These are phyloP conservation scores for Synergus japonicus DNA, from an alignment of 2,888 invertebrate species.

Conservation along the genomic window DNA sequence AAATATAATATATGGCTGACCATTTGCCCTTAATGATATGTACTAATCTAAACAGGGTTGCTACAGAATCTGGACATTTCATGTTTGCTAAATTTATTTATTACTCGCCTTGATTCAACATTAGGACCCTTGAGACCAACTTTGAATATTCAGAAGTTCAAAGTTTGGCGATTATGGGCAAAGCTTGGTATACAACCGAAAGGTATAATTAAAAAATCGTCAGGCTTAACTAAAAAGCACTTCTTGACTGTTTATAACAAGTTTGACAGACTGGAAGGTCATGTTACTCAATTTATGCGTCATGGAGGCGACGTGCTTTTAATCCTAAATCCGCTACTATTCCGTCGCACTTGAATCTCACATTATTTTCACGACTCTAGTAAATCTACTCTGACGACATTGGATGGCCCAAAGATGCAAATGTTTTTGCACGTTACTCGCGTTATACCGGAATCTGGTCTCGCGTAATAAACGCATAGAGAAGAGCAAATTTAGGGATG, in stretches of 20 bases:
- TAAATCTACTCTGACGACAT: conserved; percentile 29
- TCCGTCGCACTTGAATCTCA: conserved; percentile 1
- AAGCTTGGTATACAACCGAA: neutral
- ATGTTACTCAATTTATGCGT: conserved; percentile 32
- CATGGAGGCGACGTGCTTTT: conserved; percentile 33
- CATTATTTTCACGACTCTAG: conserved; percentile 19
- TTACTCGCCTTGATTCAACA: too few relatives aligned
- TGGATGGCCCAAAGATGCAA: conserved; percentile 21
- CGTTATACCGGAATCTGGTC: neutral
- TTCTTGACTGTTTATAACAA: conserved; percentile 23
- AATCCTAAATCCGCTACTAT: conserved; percentile 4
- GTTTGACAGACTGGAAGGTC: conserved; percentile 26
- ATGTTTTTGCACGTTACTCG: conserved; percentile 15
- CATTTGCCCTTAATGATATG: too few relatives aligned
- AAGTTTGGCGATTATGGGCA: too few relatives aligned
- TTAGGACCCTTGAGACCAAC: neutral
- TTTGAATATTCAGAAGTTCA: neutral
- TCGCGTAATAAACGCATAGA: conserved; percentile 24
- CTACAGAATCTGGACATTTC: too few relatives aligned
- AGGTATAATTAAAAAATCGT: neutral
- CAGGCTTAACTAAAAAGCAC: conserved; percentile 12
- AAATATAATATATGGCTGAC: too few relatives aligned
- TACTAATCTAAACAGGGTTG: too few relatives aligned
- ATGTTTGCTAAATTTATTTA: too few relatives aligned
- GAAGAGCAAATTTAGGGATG: conserved; percentile 1